Percentiles rank a stretch among this genome's conserved stretches.
phyloP scores from a whole-genome alignment of 2,888 invertebrate species.

The Ametastegia equiseti region DNA sequence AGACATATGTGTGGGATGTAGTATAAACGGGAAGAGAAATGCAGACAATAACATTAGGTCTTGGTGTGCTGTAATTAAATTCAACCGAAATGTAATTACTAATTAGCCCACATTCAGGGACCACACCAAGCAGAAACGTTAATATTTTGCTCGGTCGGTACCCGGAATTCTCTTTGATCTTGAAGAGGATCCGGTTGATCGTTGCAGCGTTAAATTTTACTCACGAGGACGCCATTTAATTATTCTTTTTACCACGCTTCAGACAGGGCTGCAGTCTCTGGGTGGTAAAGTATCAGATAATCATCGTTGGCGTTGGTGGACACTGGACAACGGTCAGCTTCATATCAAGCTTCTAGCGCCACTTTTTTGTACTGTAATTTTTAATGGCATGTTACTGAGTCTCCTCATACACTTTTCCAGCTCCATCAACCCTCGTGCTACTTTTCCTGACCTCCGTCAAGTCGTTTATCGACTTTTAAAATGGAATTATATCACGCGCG shows the following conservation, averaged over 20 bases:
- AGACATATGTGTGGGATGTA: not conserved
- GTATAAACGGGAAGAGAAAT: not conserved
- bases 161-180: constrained; percentile 39
- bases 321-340: constrained; percentile 51
- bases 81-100: constrained; percentile 31
- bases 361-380: constrained; percentile 1
- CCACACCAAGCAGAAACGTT: constrained; percentile 37
- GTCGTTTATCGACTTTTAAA: too few species aligned
- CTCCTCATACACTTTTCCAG: not conserved
- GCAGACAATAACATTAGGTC: constrained; percentile 18
- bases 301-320: constrained; percentile 51
- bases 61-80: constrained; percentile 41
- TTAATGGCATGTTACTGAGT: not conserved
- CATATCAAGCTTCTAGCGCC: constrained; percentile 54
- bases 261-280: constrained; percentile 49
- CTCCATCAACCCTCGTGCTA: not conserved
- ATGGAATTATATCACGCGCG: too few species aligned
- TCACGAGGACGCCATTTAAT: constrained; percentile 62
- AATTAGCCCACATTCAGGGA: constrained; percentile 31
- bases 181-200: constrained; percentile 52
- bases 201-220: constrained; percentile 25
- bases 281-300: constrained; percentile 54
- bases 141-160: constrained; percentile 39
- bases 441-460: too few species aligned
- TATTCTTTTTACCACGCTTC: constrained; percentile 66